These are phyloP conservation scores for Sebastiscus albofasciatus DNA, from an alignment of 2,797 vertebrate species.

Conservation along the genomic window DNA sequence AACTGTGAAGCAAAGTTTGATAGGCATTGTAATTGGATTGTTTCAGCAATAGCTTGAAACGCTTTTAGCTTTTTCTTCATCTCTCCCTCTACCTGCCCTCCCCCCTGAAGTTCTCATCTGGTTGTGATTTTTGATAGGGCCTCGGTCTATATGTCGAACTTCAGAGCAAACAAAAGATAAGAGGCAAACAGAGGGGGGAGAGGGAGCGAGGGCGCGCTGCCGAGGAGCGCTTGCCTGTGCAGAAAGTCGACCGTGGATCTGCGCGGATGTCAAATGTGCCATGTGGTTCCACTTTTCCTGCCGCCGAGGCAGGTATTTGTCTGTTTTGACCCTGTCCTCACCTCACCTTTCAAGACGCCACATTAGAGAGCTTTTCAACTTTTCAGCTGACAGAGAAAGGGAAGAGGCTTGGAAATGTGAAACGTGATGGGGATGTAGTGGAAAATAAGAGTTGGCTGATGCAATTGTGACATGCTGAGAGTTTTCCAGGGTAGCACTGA, in stretches of 20 bases:
- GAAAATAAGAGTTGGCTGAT: conserved; percentile 34
- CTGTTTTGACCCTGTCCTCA: conserved; percentile 60
- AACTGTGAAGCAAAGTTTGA: conserved; percentile 99
- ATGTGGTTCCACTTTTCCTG: conserved; percentile 44
- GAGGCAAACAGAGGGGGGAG: conserved; percentile 8
- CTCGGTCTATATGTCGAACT: conserved; percentile 71
- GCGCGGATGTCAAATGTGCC: conserved; percentile 52
- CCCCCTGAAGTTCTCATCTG: conserved; percentile 47
- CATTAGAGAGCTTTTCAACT: conserved; percentile 56
- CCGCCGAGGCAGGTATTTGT: conserved; percentile 53
- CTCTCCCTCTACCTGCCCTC: conserved; percentile 74
- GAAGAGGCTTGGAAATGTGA: conserved; percentile 23
- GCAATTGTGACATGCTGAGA: conserved; percentile 31
- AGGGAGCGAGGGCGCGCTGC: not conserved
- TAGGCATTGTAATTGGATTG: conserved; percentile 99
- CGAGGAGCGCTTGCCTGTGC: conserved; percentile 57
- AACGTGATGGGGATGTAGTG: conserved; percentile 30
- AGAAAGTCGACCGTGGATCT: conserved; percentile 52
- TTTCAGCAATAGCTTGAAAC: conserved; percentile 97
- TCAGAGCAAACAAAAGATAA: conserved; percentile 77
- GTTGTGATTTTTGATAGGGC: conserved; percentile 86
- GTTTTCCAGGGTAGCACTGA: conserved; percentile 5
- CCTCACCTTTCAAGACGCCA: conserved; percentile 53
- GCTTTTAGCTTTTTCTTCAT: conserved; percentile 79
- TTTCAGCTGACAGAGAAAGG: conserved; percentile 55